These are phyloP conservation scores for Terebella lapidaria DNA, from an alignment of 2,888 invertebrate genomes.

Conservation along the genomic window DNA sequence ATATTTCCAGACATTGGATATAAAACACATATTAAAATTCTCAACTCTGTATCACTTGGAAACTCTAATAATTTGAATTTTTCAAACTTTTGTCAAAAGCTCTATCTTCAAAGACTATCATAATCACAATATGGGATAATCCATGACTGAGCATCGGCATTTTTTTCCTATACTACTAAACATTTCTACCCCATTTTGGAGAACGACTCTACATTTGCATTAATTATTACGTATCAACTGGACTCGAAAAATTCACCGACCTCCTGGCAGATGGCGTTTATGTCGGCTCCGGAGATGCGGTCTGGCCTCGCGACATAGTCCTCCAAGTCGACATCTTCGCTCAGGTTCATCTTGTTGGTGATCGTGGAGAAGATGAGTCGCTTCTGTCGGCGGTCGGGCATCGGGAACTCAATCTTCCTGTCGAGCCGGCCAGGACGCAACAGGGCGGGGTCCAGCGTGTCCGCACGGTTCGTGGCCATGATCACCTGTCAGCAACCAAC, in stretches of 20 bases:
- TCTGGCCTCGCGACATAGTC: constrained; percentile 98
- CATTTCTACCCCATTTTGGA: too few relatives aligned
- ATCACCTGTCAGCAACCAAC: constrained; percentile 63
- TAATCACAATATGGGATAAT: too few relatives aligned
- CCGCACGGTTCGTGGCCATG: constrained; percentile 95
- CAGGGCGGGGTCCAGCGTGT: constrained; percentile 96
- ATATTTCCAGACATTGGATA: not conserved
- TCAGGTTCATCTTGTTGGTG: constrained; percentile 64
- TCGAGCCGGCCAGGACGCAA: constrained; percentile 92
- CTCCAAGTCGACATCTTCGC: constrained; percentile 97
- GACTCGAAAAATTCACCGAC: constrained; percentile 42
- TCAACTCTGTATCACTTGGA: not conserved
- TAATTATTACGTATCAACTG: too few relatives aligned
- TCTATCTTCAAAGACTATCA: too few relatives aligned
- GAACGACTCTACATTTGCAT: too few relatives aligned
- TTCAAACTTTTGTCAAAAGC: too few relatives aligned
- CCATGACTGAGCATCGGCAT: too few relatives aligned
- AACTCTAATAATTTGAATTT: too few relatives aligned
- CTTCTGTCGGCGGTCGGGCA: constrained; percentile 86
- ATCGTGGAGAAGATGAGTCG: constrained; percentile 97
- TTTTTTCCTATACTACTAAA: too few relatives aligned
- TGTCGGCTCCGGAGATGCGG: constrained; percentile 97
- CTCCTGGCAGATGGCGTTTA: constrained; percentile 99
- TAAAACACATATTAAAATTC: not conserved
- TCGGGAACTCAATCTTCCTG: constrained; percentile 96